These are phyloP conservation scores for Neomicropteryx cornuta DNA, from an alignment of 1,140 invertebrate genomes.

Conservation along the genomic window DNA sequence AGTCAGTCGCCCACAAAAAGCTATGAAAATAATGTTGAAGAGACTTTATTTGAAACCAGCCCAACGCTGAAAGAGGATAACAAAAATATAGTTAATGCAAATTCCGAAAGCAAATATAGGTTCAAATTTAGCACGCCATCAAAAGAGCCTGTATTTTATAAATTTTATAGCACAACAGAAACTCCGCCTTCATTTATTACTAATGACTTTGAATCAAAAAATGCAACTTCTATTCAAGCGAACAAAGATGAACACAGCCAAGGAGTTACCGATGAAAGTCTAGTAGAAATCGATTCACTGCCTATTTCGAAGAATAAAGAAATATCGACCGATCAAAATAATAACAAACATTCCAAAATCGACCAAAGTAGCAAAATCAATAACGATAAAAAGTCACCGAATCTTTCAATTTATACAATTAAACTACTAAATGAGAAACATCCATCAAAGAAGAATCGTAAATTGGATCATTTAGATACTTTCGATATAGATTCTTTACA, in stretches of 20 bases:
- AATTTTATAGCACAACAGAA: constrained; percentile 8
- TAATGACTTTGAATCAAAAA: too few species aligned
- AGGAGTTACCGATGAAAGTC: background rate
- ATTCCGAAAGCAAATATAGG: constrained; percentile 3
- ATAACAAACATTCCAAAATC: too few species aligned
- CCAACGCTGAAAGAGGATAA: constrained; percentile 2
- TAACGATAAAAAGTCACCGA: too few species aligned
- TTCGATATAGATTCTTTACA: too few species aligned
- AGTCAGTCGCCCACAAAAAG: constrained; percentile 8
- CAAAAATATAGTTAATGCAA: background rate
- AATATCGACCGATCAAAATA: too few species aligned
- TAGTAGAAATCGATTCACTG: background rate
- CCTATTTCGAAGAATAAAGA: too few species aligned
- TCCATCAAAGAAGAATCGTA: too few species aligned
- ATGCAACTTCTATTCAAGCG: background rate
- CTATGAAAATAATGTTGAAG: constrained; percentile 7
- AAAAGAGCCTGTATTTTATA: constrained; percentile 3
- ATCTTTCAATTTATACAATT: too few species aligned
- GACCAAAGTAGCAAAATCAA: too few species aligned
- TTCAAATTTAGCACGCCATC: constrained; percentile 1
- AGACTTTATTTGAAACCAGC: background rate
- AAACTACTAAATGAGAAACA: too few species aligned
- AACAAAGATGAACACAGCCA: background rate
- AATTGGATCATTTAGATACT: too few species aligned
- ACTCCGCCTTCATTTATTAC: too few species aligned